Evolutionary conservation across 2,113 vertebrate genomes (phyloP).

Genomic region (Vulpes ferrilata): DNA sequence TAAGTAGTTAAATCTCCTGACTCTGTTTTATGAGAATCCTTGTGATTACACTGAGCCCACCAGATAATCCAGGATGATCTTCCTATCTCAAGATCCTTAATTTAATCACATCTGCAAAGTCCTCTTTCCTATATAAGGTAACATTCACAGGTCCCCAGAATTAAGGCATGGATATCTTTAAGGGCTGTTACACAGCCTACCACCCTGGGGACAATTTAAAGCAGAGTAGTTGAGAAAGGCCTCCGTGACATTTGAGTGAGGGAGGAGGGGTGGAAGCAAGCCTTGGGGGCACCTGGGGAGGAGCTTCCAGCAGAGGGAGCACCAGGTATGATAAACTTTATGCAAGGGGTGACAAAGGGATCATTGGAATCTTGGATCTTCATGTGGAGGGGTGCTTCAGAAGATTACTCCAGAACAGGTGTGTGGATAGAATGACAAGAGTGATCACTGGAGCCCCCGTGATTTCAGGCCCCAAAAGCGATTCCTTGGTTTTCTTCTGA

Average conservation of each 20-base stretch:
- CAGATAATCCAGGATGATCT: background rate
- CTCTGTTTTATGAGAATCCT: background rate
- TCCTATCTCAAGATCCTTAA: background rate
- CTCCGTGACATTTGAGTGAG: background rate
- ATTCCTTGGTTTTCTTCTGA: background rate
- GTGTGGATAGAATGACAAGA: background rate
- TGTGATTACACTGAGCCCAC: background rate
- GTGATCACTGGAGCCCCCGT: background rate
- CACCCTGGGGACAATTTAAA: background rate
- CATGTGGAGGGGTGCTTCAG: background rate
- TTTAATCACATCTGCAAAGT: background rate
- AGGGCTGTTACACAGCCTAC: background rate
- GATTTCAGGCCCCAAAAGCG: background rate
- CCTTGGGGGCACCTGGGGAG: background rate
- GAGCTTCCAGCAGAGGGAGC: background rate
- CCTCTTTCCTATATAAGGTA: background rate
- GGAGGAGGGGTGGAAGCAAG: background rate
- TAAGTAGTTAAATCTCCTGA: background rate
- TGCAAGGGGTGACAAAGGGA: background rate
- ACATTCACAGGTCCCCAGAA: conserved; percentile 32
- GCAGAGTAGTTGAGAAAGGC: background rate
- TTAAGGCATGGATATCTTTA: background rate
- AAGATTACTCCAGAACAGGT: background rate
- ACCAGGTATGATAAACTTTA: background rate
- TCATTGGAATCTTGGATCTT: background rate